phyloP scores from a whole-genome alignment of 2,888 invertebrate species.

The Megamerina dolium region DNA sequence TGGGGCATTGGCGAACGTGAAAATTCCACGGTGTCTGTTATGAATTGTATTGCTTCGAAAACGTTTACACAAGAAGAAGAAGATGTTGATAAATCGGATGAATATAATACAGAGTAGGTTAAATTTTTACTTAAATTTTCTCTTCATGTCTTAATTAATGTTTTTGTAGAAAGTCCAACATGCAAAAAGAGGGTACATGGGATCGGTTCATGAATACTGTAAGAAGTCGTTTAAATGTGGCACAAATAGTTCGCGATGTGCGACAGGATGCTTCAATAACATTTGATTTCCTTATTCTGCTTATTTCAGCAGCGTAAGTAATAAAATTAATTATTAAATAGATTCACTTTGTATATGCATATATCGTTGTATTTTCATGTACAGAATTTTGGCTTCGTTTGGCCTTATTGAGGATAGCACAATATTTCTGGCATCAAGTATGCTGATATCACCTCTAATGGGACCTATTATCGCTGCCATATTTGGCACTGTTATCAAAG shows the following conservation, averaged over 20 bases:
- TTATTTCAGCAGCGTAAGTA: conserved; percentile 63
- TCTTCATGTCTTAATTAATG: neutral
- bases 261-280: conserved; percentile 63
- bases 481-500: conserved; percentile 65
- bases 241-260: conserved; percentile 65
- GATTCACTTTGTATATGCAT: neutral
- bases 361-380: conserved; percentile 20
- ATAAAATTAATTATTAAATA: conserved; percentile 21
- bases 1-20: conserved; percentile 58
- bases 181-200: conserved; percentile 51
- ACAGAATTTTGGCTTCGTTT: conserved; percentile 62
- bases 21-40: conserved; percentile 57
- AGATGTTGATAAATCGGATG: conserved; percentile 19
- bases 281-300: conserved; percentile 68
- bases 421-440: conserved; percentile 69
- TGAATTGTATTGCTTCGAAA: conserved; percentile 57
- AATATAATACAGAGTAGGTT: conserved; percentile 23
- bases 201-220: conserved; percentile 61
- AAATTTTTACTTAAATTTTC: neutral
- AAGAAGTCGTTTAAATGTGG: conserved; percentile 61
- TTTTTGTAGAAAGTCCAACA: conserved; percentile 26
- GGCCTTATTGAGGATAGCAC: conserved; percentile 70
- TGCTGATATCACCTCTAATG: conserved; percentile 77
- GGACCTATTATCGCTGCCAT: conserved; percentile 73
- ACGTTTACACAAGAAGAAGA: conserved; percentile 24